Evolutionary conservation across 2,797 vertebrate species (phyloP).

Genomic region (Neosilurus mollespiculum): DNA sequence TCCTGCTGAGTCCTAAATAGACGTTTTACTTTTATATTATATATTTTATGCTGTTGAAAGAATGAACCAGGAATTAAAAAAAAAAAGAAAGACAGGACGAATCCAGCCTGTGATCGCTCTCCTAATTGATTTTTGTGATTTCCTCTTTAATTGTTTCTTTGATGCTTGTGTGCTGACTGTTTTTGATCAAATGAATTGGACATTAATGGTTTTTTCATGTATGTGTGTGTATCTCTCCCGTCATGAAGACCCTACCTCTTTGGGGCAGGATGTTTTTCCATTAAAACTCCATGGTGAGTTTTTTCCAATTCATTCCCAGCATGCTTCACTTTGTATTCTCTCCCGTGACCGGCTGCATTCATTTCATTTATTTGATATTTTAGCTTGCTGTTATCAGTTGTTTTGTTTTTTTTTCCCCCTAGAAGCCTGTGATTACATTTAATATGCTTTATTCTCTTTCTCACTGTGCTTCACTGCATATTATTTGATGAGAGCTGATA

Average conservation of each 20-base stretch:
- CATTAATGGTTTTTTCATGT: slow-evolving; percentile 87
- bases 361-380: slow-evolving; percentile 61
- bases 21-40: not conserved
- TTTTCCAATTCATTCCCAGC: slow-evolving; percentile 80
- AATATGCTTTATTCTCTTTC: slow-evolving; percentile 27
- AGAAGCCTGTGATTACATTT: slow-evolving; percentile 32
- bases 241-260: slow-evolving; percentile 98
- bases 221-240: slow-evolving; percentile 77
- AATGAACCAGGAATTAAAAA: not conserved
- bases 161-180: slow-evolving; percentile 69
- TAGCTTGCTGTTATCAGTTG: slow-evolving; percentile 34
- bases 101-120: not conserved
- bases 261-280: slow-evolving; percentile 99
- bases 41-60: not conserved
- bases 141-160: slow-evolving; percentile 39
- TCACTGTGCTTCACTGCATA: slow-evolving; percentile 20
- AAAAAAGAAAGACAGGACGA: not conserved
- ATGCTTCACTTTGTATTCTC: slow-evolving; percentile 74
- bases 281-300: slow-evolving; percentile 99
- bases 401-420: slow-evolving; percentile 23
- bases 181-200: slow-evolving; percentile 69
- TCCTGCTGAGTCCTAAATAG: not conserved
- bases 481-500: slow-evolving; percentile 17
- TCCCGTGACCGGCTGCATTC: slow-evolving; percentile 57
- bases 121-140: not conserved